Percentiles rank a stretch among this genome's conserved stretches.
Conservation (phyloP, 2,888 invertebrate genomes). For the Choreutis nemorana region DNA sequence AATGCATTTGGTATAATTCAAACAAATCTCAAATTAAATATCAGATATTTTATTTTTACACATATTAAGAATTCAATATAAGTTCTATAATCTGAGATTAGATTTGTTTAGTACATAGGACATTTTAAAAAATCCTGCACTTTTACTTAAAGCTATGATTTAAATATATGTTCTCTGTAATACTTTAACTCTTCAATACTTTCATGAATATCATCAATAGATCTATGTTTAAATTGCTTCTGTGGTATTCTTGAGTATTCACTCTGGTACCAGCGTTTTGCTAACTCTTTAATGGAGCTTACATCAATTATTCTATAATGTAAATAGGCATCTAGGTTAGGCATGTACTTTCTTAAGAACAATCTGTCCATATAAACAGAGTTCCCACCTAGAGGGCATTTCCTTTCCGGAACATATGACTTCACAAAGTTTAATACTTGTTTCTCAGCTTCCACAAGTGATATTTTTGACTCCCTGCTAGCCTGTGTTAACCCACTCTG, state of each 20-base stretch:
- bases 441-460: constrained; percentile 73
- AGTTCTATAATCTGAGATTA: too few relatives aligned
- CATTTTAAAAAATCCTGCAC: too few relatives aligned
- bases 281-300: constrained; percentile 87
- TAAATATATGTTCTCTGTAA: constrained; percentile 76
- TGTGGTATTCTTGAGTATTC: constrained; percentile 63
- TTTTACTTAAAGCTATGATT: too few relatives aligned
- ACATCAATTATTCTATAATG: constrained; percentile 96
- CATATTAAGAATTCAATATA: too few relatives aligned
- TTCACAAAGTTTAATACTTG: constrained; percentile 76
- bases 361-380: constrained; percentile 85
- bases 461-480: constrained; percentile 72
- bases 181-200: constrained; percentile 84
- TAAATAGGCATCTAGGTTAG: constrained; percentile 75
- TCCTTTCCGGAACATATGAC: constrained; percentile 59
- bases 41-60: too few relatives aligned
- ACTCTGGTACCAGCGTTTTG: constrained; percentile 77
- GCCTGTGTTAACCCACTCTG: constrained; percentile 84
- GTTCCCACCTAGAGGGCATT: constrained; percentile 87
- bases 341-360: constrained; percentile 87
- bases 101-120: too few relatives aligned
- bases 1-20: too few relatives aligned
- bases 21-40: too few relatives aligned
- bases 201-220: constrained; percentile 85
- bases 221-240: constrained; percentile 75